Evolutionary conservation across 2,113 vertebrate species (phyloP), one percentile per base, ranked within the genome.

Genomic region (Globicephala melas): DNA sequence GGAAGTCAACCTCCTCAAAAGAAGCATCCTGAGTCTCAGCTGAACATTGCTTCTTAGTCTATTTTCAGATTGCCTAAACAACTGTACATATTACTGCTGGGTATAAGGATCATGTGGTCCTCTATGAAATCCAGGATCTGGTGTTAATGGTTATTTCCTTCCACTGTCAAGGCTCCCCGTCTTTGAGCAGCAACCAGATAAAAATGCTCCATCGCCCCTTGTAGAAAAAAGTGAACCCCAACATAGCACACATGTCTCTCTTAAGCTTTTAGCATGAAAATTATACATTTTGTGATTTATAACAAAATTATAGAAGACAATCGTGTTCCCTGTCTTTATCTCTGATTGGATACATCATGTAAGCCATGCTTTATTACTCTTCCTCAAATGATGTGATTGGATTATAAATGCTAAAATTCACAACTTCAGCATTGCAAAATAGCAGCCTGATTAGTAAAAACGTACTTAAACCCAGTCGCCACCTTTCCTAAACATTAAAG

Each of bases 231-330:
- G n/a, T 50, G n/a, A 89, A 79, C 21, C 47, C 55, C 31, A 82
- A 20, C 38, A 41, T 47, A 62, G 18, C 18, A 76, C 23, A 80
- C 9, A 55, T 11, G 55, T 53, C 38, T 81, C 20, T 96, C 53
- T 89, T 47, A 83, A 94, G 17, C 33, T 91, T 93, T 80, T 62
- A 47, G n/a, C 21, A 33, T 88, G 76, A 88, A 95, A 94, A 94
- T 88, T 74, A 73, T 13, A 65, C 58, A 76, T 96, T 80, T 87
- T 80, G 70, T 50, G 36, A 84, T 63, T 94, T 87, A 84, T 84
- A 80, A 88, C 31, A 81, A 96, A 96, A 84, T 93, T 87, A 63
- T 38, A 58, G 89, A 89, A 96, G 74, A 91, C 68, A 96, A 47
- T 70, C 67, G 38, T 76, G 28, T 67, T 90, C 81, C 92, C 92